These are phyloP conservation scores for Parazoanthus atlanticus DNA, from an alignment of 92 coral and sea anemone genomes.

Conservation along the genomic window DNA sequence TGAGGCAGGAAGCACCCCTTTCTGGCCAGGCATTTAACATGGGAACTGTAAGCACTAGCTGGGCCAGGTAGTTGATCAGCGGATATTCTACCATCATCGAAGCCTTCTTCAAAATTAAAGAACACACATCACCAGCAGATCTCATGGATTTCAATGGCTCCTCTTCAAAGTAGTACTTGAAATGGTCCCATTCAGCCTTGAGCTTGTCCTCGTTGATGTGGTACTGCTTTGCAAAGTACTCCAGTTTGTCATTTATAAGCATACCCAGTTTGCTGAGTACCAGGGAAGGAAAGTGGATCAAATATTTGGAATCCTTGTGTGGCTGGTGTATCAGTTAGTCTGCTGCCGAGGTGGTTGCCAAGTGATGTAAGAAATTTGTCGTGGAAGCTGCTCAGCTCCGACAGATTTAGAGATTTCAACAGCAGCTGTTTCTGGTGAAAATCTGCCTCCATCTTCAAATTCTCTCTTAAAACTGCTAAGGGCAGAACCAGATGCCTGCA, in stretches of 20 bases:
- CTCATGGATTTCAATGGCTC: conserved; percentile 8
- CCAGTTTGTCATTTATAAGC: conserved; percentile 1
- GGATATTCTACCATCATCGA: neutral
- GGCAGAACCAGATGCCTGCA: neutral
- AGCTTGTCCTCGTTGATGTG: conserved; percentile 3
- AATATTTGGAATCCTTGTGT: conserved; percentile 25
- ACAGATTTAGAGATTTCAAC: conserved; percentile 4
- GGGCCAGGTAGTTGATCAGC: neutral
- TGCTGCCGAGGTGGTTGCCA: conserved; percentile 27
- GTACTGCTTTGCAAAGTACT: conserved; percentile 22
- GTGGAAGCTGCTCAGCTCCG: conserved; percentile 10
- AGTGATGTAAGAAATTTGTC: conserved; percentile 21
- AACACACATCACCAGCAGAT: conserved; percentile 11
- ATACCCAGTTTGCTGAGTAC: conserved; percentile 11
- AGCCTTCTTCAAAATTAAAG: neutral
- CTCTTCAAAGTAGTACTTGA: conserved; percentile 31
- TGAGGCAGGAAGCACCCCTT: conserved; percentile 38
- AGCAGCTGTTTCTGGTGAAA: conserved; percentile 4
- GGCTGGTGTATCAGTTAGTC: conserved; percentile 32
- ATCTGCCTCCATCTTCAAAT: conserved; percentile 12
- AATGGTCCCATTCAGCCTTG: conserved; percentile 30
- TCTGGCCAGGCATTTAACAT: conserved; percentile 41
- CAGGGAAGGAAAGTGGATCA: conserved; percentile 23
- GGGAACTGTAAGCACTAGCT: conserved; percentile 6
- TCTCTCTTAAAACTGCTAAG: neutral